Evolutionary conservation across 2,888 invertebrate species (phyloP), one percentile per base, ranked within the genome.

Genomic region (Catocala nupta): DNA sequence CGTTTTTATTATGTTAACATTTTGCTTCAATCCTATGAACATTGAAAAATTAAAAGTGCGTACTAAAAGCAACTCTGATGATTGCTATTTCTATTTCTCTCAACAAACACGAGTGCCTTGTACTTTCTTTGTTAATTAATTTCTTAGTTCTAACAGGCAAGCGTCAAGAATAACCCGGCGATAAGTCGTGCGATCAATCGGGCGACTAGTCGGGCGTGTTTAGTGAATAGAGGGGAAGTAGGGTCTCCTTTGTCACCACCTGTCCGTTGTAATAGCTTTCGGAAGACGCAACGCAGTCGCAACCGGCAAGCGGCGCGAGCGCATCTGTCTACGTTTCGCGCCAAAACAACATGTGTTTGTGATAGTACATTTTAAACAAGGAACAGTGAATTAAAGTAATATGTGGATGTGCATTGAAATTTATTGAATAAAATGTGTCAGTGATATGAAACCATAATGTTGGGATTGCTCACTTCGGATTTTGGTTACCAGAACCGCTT

Each of bases 171-270:
- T 74, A 69, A 65, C 60, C 66, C 59, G 53, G 43, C 49, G 59
- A 72, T 68, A 42, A 67, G 63, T 67, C 63, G 77, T 72, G 42
- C 73, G 77, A 85, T 73, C 65, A 70, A 78, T 86, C 82, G 74
- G 54, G 58, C 72, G 68, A 82, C 75, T 72, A 77, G 81, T 82
- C 79, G 82, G 74, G 79, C 76, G 69, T 71, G 68, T 67, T 70
- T 65, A 65, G 66, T 74, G 76, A 75, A 80, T 80, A 81, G 83
- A 90, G 88, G 92, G 92, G 90, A 90, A 91, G 89, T 87, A 84
- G 87, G 88, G 83, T 80, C 83, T 90, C 87, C 85, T 88, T 87
- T 90, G 91, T 91, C 91, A 90, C 90, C 93, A 93, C 93, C 93
- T 93, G 92, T 90, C 91, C 75, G 81, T 77, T 79, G 87, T 91